These are phyloP conservation scores for Epinephelus moara DNA, from an alignment of 2,113 vertebrate genomes.

Conservation along the genomic window DNA sequence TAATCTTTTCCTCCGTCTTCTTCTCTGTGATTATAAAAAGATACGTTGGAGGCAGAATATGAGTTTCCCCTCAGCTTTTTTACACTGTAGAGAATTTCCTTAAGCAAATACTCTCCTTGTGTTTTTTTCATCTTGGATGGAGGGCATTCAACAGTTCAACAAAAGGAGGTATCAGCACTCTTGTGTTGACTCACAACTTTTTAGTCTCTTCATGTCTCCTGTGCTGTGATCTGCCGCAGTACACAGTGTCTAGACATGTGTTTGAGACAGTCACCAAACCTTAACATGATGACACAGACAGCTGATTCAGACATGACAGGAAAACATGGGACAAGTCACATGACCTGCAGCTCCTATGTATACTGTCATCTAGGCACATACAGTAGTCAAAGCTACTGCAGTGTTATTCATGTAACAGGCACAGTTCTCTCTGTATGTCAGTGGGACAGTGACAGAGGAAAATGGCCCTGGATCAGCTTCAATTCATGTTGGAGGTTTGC, in stretches of 20 bases:
- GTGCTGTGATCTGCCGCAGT: not conserved
- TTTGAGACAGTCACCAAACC: not conserved
- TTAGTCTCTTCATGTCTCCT: not conserved
- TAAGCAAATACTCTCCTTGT: not conserved
- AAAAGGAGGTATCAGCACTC: not conserved
- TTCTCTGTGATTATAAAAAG: not conserved
- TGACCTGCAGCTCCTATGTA: not conserved
- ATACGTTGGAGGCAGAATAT: not conserved
- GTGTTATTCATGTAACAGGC: not conserved
- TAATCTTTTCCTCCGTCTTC: not conserved
- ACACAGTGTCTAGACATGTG: not conserved
- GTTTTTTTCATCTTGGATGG: not conserved
- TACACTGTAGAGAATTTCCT: not conserved
- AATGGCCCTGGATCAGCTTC: not conserved
- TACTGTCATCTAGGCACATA: not conserved
- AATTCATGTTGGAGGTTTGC: not conserved
- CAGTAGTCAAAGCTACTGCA: not conserved
- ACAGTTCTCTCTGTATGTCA: not conserved
- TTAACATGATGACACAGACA: not conserved
- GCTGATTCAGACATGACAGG: slow-evolving; percentile 6
- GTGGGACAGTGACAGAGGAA: not conserved
- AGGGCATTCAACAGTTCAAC: not conserved
- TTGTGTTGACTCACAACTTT: not conserved
- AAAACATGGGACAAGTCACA: slow-evolving; percentile 1
- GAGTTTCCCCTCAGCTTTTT: not conserved